Evolutionary conservation across 1,140 invertebrate species (phyloP), one percentile per base, ranked within the genome.

Genomic region (Lasioglossum baleicum): DNA sequence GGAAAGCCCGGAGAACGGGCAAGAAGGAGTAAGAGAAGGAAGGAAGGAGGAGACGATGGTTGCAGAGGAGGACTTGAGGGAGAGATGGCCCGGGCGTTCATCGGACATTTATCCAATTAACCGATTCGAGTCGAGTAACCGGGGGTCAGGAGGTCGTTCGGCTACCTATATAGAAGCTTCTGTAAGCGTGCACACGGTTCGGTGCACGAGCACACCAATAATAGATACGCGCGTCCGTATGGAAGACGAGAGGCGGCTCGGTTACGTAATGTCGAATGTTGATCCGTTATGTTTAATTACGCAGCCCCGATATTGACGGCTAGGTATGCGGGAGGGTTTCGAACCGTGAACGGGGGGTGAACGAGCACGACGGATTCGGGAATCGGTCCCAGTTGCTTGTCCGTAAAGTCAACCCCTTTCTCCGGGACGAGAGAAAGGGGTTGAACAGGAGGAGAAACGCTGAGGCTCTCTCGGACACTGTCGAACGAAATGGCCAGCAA

Each of bases 81-180:
- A 79, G 64, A 81, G 68, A 82, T 71, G 86, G 86, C 84, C 86
- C 67, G 87, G 77, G 83, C 88, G 87, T 91, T 92, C 90, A 90
- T 92, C 89, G 90, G 92, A 93, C 92, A 93, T 93, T 93, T 93
- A 93, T 93, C 91, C 92, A 93, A 93, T 93, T 93, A 93, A 92
- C 91, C 89, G 90, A 87, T 92, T 90, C 89, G 84, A 89, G 85
- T 86, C 88, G 87, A 90, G 88, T 89, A 90, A 90, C 81, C 86
- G 78, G 83, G 87, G 84, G 83, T 83, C 88, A 89, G 87, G 83
- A 90, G 87, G 88, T 90, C 85, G 85, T 90, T 88, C 84, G 84
- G 78, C 83, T 83, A 88, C 76, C 79, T 84, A 88, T 85, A 85
- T 61, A 83, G 61, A 79, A n/a, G 26, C 35, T 35, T 35, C 35